Base-by-base conservation (phyloP, 2,113 vertebrate species). In the Podarcis cretensis region DNA sequence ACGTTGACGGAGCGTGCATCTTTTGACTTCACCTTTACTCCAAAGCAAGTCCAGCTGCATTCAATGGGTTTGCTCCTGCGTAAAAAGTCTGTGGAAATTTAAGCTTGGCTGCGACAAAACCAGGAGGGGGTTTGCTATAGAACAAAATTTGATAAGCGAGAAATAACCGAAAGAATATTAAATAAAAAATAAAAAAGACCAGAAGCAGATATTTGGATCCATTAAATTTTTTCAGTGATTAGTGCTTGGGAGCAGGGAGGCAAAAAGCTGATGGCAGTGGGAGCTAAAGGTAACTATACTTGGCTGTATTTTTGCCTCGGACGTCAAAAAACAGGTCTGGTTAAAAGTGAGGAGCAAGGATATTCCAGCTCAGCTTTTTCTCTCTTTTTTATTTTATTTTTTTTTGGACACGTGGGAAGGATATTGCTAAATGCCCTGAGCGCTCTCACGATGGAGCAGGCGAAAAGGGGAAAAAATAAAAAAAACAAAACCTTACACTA, bases 81-180 rank as follows among this genome's bases (percentile, higher is more conserved):
- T 23, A 77, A 40, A 7, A 14, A 40, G 48, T 21, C 7, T 18
- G 21, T 40, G 3, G 74, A 18, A 43, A 8, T 10, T 35, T 37
- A 9, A 40, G 7, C 35, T 13, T 27, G 9, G 37, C 4, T 43
- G 35, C 23, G 3, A 35, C 35, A 77, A 77, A 25, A 40, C 37
- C 13, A 40, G 75, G 63, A 6, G 0, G 12, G 5, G 13, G 80
- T 71, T 6, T 32, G 12, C 32, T n/a, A 73, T 73, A 73, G 32
- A 73, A 63, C 18, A 63, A 77, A 78, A 35, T 21, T 43, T 63
- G 35, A 63, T 5, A 78, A 43, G 1, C 0, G 9, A 77, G 84
- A 54, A 54, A 54, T 54, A 10, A 48, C 48, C 9, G 9, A 48
- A 48, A 48, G 1, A 48, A 54, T 54, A 54, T 54, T 10, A 10